Base-by-base conservation (phyloP, 1,140 invertebrate genomes). In the Streblospio benedicti region DNA sequence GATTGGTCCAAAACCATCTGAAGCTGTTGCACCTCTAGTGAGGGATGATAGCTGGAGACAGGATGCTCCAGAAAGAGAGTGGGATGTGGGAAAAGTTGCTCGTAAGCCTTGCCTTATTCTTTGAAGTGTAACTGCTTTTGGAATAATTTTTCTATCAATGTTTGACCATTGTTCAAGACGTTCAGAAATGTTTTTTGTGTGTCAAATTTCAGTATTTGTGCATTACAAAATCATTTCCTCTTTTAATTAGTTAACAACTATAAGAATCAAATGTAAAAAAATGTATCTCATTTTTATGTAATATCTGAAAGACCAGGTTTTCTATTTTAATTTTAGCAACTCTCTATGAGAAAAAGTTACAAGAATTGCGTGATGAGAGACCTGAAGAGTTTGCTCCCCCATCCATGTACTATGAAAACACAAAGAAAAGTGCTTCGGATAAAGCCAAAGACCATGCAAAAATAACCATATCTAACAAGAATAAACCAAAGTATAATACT, bases 71-170 rank as follows among this genome's bases (percentile, higher is more conserved):
- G 62, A 65, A 16, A 55, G 71, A 55, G 71, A 73, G 20, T 73
- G 71, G 71, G 71, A 73, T 57, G 65, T 57, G 30, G 70, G 67
- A 53, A 73, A 73, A 59, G 57, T 65, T 49, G 60, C 14, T n/a
- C n/a, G n/a, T n/a, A n/a, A 30, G 1, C 9, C 5, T 57, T 57
- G 43, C 20, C 67, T 71, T 56, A 60, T 65, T 62, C 23, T 12
- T 41, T 5, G 28, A 14, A 44, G 14, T 44, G 31, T 38, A 1
- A 44, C 9, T 20, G 27, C 30, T 58, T n/a, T 28, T 62, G 35
- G 12, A 49, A 14, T 23, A 52, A 14, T 50, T 16, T 54, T 18
- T 2, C 20, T n/a, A n/a, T n/a, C n/a, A n/a, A n/a, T n/a, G n/a
- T 30, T 57, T 16, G 4, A 20, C 28, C 9, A n/a, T 44, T 32